phyloP scores from a whole-genome alignment of 1,140 invertebrate genomes.

The Macrosteles quadrilineatus region DNA sequence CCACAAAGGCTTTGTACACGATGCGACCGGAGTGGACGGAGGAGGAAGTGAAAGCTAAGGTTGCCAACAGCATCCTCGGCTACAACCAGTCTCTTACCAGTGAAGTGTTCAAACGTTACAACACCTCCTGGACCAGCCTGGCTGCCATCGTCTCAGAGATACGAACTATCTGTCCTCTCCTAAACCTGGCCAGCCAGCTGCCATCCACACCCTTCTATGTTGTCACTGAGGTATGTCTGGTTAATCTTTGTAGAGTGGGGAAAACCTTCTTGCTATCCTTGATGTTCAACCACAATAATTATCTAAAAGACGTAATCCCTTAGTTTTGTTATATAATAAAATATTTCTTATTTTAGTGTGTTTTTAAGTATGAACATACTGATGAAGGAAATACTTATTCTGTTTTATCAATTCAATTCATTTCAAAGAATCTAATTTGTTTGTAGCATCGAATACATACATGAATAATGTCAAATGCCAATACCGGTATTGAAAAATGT shows the following conservation, averaged over 20 bases:
- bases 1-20: conserved; percentile 57
- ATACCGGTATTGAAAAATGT: too few relatives aligned
- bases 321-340: too few relatives aligned
- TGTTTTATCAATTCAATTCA: too few relatives aligned
- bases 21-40: conserved; percentile 63
- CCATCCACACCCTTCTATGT: conserved; percentile 70
- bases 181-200: conserved; percentile 60
- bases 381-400: too few relatives aligned
- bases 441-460: too few relatives aligned
- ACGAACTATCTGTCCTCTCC: conserved; percentile 74
- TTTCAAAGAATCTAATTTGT: too few relatives aligned
- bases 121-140: conserved; percentile 64
- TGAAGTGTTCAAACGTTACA: conserved; percentile 63
- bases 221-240: conserved; percentile 59
- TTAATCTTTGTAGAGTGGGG: not conserved
- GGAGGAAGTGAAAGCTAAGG: conserved; percentile 60
- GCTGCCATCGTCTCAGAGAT: conserved; percentile 75
- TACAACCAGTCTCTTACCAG: conserved; percentile 57
- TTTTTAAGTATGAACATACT: too few relatives aligned
- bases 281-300: too few relatives aligned
- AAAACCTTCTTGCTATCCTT: too few relatives aligned
- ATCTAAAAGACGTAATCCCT: too few relatives aligned
- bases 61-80: conserved; percentile 65
- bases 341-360: too few relatives aligned
- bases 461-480: too few relatives aligned